phyloP scores from a whole-genome alignment of 2,888 invertebrate species.

The Tanypteryx hageni region DNA sequence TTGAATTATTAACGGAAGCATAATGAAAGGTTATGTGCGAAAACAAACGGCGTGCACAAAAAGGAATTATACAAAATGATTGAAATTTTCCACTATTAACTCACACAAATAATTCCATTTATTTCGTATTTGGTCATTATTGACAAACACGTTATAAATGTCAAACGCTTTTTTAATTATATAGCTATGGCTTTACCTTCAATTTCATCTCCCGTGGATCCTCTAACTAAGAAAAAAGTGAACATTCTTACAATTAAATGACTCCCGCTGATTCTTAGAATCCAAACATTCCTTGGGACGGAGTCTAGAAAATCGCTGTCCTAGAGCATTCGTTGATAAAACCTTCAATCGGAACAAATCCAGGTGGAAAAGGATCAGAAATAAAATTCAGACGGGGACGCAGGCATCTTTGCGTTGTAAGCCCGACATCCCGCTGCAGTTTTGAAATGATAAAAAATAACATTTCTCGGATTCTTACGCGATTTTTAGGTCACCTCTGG shows the following conservation, averaged over 20 bases:
- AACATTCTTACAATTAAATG: no score
- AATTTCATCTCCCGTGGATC: not conserved
- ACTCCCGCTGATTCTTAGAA: not conserved
- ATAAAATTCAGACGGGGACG: not conserved
- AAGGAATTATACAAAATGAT: no score
- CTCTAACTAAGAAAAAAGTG: no score
- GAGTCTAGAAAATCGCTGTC: not conserved
- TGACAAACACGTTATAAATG: no score
- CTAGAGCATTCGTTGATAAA: not conserved
- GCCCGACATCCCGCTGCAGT: not conserved
- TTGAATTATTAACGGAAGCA: no score
- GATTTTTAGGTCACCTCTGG: slow-evolving; percentile 2
- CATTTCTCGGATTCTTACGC: not conserved
- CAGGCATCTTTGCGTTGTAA: not conserved
- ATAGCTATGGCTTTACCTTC: no score
- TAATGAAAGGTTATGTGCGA: no score
- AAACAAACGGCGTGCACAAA: no score
- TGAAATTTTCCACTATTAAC: no score
- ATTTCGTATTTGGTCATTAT: no score
- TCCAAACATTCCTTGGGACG: not conserved
- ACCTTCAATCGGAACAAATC: not conserved
- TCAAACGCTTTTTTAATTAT: no score
- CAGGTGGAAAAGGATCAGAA: slow-evolving; percentile 20
- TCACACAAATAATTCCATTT: no score
- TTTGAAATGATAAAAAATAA: not conserved